These are phyloP conservation scores for Pygathrix nemaeus DNA, from an alignment of 2,113 vertebrate species.

Conservation along the genomic window DNA sequence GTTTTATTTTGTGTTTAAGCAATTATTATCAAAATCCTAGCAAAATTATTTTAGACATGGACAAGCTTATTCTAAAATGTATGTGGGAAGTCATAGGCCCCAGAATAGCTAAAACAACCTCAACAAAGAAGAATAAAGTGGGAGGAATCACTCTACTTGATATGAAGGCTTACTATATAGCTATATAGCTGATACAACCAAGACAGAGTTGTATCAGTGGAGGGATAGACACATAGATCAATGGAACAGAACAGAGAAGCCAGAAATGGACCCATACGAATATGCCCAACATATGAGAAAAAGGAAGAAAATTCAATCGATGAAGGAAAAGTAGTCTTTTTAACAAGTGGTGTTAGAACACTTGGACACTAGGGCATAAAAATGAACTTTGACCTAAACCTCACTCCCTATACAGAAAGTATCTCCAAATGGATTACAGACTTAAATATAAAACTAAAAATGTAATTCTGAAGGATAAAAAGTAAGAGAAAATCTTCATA, in stretches of 20 bases:
- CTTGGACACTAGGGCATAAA: not conserved
- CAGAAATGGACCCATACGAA: not conserved
- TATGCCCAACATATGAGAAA: not conserved
- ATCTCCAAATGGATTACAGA: not conserved
- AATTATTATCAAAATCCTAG: not conserved
- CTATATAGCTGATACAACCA: not conserved
- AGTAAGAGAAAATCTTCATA: not conserved
- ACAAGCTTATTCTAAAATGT: not conserved
- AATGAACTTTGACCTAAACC: not conserved
- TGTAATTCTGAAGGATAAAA: not conserved
- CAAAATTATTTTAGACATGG: not conserved
- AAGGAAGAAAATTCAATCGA: not conserved
- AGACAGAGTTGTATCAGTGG: not conserved
- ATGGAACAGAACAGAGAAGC: not conserved
- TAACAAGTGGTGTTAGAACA: not conserved
- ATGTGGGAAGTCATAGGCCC: not conserved
- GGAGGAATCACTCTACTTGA: not conserved
- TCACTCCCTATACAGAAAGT: not conserved
- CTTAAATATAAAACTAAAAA: not conserved
- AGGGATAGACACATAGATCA: not conserved
- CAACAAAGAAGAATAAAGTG: not conserved
- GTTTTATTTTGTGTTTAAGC: not conserved
- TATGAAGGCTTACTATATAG: not conserved
- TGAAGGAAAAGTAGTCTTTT: not conserved
- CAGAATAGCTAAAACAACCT: not conserved